A percentile compares a stretch with the other conserved stretches of the same genome.
These are phyloP conservation scores for Acanthosepion lycidas DNA, from an alignment of 2,888 invertebrate species.

Conservation along the genomic window DNA sequence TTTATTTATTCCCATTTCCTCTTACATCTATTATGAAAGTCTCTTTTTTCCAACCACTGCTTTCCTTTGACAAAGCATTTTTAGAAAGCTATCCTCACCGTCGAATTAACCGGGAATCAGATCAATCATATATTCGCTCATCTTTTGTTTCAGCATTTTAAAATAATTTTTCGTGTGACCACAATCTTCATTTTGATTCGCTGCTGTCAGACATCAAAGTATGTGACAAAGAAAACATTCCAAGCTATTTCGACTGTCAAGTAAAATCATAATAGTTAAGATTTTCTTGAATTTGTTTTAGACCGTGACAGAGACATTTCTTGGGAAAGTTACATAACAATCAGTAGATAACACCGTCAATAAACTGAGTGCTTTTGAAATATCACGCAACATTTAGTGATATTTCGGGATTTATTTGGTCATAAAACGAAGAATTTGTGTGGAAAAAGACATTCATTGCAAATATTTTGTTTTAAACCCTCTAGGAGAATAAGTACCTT, in stretches of 20 bases:
- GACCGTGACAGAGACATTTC: background rate
- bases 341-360: background rate
- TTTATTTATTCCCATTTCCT: too few relatives aligned
- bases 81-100: too few relatives aligned
- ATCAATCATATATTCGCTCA: too few relatives aligned
- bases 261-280: background rate
- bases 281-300: background rate
- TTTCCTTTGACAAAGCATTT: too few relatives aligned
- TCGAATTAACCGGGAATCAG: too few relatives aligned
- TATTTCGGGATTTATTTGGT: background rate
- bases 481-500: too few relatives aligned
- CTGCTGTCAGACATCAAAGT: background rate
- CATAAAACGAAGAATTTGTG: background rate
- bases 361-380: background rate
- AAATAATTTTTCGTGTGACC: background rate
- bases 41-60: too few relatives aligned
- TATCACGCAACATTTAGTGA: background rate
- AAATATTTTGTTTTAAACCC: too few relatives aligned
- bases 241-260: slow-evolving; percentile 9
- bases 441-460: too few relatives aligned
- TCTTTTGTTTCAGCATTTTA: background rate
- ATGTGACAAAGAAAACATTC: background rate
- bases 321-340: background rate
- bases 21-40: too few relatives aligned
- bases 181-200: background rate